Percentiles rank a stretch among this genome's conserved stretches.
phyloP scores from a whole-genome alignment of 2,888 invertebrate species.

The Mesoligia furuncula region DNA sequence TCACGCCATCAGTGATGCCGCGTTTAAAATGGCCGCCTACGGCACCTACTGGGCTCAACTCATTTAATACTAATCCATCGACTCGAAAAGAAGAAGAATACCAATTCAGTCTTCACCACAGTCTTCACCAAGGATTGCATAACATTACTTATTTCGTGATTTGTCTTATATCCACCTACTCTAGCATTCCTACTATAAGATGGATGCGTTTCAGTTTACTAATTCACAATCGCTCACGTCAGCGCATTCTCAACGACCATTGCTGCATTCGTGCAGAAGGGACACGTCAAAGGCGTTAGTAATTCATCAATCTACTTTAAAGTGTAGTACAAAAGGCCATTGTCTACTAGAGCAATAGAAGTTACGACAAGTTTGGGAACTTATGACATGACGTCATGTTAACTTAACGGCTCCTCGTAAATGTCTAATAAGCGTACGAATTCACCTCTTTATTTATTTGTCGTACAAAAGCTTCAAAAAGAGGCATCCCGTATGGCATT shows the following conservation, averaged over 20 bases:
- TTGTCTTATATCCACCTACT: neutral
- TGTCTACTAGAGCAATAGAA: slow-evolving; percentile 40
- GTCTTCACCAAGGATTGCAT: neutral
- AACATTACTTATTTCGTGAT: neutral
- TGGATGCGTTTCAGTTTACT: slow-evolving; percentile 37
- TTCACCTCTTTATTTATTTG: slow-evolving; percentile 24
- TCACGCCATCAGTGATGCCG: neutral
- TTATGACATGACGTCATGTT: slow-evolving; percentile 15
- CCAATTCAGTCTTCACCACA: no score
- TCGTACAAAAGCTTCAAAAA: slow-evolving; percentile 17
- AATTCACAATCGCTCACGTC: slow-evolving; percentile 29
- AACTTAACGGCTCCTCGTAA: slow-evolving; percentile 31
- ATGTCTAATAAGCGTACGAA: slow-evolving; percentile 24
- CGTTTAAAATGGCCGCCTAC: neutral
- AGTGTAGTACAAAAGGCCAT: slow-evolving; percentile 40
- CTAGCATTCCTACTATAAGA: slow-evolving; percentile 1
- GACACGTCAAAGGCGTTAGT: slow-evolving; percentile 29
- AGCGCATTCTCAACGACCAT: slow-evolving; percentile 28
- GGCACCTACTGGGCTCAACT: neutral
- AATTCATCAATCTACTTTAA: slow-evolving; percentile 55
- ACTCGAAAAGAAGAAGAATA: neutral
- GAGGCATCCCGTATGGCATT: slow-evolving; percentile 7
- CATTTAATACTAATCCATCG: neutral
- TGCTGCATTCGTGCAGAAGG: slow-evolving; percentile 28
- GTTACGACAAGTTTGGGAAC: slow-evolving; percentile 28